Evolutionary conservation across 2,113 vertebrate genomes (phyloP), one percentile per base, ranked within the genome.

Genomic region (Catharus fuscescens): DNA sequence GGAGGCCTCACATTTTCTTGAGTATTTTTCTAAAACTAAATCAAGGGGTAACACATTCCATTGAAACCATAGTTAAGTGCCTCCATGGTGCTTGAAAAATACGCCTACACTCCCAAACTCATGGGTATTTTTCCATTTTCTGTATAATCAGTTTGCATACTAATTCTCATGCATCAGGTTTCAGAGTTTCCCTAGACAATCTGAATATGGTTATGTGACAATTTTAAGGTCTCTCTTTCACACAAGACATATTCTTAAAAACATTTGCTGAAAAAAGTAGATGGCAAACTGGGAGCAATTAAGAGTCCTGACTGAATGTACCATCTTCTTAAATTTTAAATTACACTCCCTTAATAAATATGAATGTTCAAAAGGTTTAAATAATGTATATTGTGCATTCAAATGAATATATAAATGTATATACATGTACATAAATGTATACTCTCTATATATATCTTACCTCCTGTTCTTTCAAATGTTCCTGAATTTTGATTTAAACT

Each of bases 1-100:
- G 92, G 73, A 92, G 52, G 77, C 62, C 84, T 67, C 91, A 83
- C 18, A 77, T 93, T 95, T 96, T 93, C 57, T 78, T 74, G 53
- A 91, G 56, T 91, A 29, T 86, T 95, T 91, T 88, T 90, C n/a
- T 94, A 77, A 92, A 95, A 80, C 77, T 71, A 94, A 95, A 92
- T 69, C 78, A 88, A 87, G 53, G 48, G 81, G 47, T 78, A 90
- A 82, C 71, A 89, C 36, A 48, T 94, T 90, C 89, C 45, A 48
- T 87, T 42, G 82, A 89, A 96, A 93, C 87, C 62, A 67, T 36
- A 26, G 44, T 90, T 95, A 90, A 90, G 80, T 74, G 52, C 56
- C 87, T 86, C 70, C 85, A 14, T 2, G 18, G 60, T 86, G 29
- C 52, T 81, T 70, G 81, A 92, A 77, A 96, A 81, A 73, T 92